Percentiles rank a stretch among this genome's conserved stretches.
These are phyloP conservation scores for Phasianus colchicus DNA, from an alignment of 2,113 vertebrate species.

Conservation along the genomic window DNA sequence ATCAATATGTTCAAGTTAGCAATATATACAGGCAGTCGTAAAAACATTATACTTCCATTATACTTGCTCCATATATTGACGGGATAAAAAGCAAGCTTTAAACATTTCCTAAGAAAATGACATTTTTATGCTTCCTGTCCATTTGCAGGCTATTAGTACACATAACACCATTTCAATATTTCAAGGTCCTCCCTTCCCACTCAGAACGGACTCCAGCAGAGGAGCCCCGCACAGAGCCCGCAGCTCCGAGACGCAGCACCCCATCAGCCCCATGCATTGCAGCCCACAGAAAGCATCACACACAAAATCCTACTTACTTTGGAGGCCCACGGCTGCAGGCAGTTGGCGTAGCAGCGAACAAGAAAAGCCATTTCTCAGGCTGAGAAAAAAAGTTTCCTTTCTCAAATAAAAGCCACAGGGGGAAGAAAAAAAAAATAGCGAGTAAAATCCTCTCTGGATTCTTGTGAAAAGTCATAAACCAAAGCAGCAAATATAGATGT, in stretches of 20 bases:
- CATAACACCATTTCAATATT: background rate
- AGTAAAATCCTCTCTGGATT: conserved; percentile 73
- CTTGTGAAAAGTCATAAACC: conserved; percentile 72
- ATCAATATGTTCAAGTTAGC: background rate
- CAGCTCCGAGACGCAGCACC: conserved; percentile 12
- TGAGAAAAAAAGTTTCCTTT: conserved; percentile 87
- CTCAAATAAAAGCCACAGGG: conserved; percentile 67
- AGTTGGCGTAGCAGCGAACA: conserved; percentile 99
- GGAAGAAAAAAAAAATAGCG: background rate
- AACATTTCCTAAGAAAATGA: background rate
- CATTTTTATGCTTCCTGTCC: background rate
- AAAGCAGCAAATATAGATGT: conserved; percentile 57
- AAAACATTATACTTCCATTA: background rate
- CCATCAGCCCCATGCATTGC: conserved; percentile 9
- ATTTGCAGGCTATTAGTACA: background rate
- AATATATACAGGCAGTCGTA: background rate
- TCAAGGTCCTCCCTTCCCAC: background rate
- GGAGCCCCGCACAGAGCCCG: background rate
- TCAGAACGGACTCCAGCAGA: background rate
- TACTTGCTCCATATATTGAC: background rate
- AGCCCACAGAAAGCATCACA: conserved; percentile 50
- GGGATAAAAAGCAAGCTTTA: background rate
- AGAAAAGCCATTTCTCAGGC: conserved; percentile 96
- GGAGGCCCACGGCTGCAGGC: conserved; percentile 98
- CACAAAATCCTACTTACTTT: conserved; percentile 92